Evolutionary conservation across 2,888 invertebrate genomes (phyloP).

Genomic region (Thyatira batis): DNA sequence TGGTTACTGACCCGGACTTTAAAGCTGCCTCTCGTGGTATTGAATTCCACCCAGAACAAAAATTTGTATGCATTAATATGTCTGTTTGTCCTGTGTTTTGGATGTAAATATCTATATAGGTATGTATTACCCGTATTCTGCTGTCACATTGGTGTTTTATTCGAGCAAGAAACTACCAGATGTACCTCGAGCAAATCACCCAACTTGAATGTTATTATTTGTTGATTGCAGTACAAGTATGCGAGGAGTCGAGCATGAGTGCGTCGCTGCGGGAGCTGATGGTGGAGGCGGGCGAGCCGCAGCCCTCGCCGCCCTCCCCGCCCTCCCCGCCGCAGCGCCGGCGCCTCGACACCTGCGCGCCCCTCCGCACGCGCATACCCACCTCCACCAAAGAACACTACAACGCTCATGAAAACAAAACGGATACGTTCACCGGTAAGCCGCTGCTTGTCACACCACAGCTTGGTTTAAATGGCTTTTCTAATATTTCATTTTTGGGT

Average conservation of each 20-base stretch:
- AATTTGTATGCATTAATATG: too few species aligned
- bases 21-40: too few species aligned
- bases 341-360: constrained; percentile 39
- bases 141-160: not conserved
- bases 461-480: too few species aligned
- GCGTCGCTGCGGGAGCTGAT: constrained; percentile 57
- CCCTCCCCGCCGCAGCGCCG: constrained; percentile 57
- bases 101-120: too few species aligned
- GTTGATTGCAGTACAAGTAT: constrained; percentile 26
- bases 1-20: too few species aligned
- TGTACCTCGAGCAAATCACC: too few species aligned
- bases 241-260: constrained; percentile 34
- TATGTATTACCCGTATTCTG: too few species aligned
- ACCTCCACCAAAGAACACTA: constrained; percentile 64
- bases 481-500: too few species aligned
- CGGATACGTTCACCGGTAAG: constrained; percentile 54
- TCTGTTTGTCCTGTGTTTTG: too few species aligned
- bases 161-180: too few species aligned
- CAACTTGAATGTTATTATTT: not conserved
- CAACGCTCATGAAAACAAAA: constrained; percentile 51
- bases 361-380: constrained; percentile 62
- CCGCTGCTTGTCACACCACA: not conserved
- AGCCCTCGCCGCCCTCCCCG: constrained; percentile 18
- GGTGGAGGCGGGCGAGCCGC: constrained; percentile 44
- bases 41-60: too few species aligned